Percentiles rank a stretch among this genome's conserved stretches.
Evolutionary conservation across 2,888 invertebrate genomes (phyloP).

Genomic region (Agrochola litura): DNA sequence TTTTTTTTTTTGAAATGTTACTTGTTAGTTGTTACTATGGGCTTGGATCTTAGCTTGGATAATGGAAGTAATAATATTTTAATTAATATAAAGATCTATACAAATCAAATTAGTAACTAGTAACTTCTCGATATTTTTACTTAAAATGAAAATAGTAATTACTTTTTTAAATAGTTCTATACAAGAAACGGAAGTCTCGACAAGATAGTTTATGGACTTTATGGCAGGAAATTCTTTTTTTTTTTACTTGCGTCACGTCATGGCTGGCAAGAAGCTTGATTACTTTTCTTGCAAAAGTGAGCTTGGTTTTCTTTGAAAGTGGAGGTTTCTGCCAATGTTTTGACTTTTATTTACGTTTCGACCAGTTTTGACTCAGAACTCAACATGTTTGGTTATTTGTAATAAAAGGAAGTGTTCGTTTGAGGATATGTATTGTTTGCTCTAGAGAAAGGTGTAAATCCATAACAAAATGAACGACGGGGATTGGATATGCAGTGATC

Average conservation of each 20-base stretch:
- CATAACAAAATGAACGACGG: constrained; percentile 89
- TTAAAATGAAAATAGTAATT: neutral
- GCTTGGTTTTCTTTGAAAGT: constrained; percentile 88
- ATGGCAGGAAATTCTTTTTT: constrained; percentile 69
- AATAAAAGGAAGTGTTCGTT: constrained; percentile 61
- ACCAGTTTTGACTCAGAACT: constrained; percentile 60
- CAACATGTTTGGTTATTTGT: constrained; percentile 68
- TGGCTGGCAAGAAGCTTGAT: constrained; percentile 87
- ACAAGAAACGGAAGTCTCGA: constrained; percentile 59
- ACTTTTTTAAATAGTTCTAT: constrained; percentile 15
- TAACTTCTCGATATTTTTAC: neutral
- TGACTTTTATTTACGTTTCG: constrained; percentile 84
- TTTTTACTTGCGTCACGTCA: constrained; percentile 79
- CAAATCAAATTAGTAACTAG: neutral
- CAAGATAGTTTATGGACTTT: constrained; percentile 55
- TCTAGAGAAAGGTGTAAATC: constrained; percentile 69
- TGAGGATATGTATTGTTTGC: constrained; percentile 70
- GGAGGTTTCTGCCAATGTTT: constrained; percentile 78
- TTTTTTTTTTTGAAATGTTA: neutral
- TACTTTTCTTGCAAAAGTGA: constrained; percentile 87
- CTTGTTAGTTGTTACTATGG: neutral
- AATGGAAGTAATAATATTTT: neutral
- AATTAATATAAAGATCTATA: neutral
- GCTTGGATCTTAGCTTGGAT: neutral
- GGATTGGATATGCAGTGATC: constrained; percentile 92